Conservation (phyloP, 2,113 vertebrate genomes). For the Cettia cetti region DNA sequence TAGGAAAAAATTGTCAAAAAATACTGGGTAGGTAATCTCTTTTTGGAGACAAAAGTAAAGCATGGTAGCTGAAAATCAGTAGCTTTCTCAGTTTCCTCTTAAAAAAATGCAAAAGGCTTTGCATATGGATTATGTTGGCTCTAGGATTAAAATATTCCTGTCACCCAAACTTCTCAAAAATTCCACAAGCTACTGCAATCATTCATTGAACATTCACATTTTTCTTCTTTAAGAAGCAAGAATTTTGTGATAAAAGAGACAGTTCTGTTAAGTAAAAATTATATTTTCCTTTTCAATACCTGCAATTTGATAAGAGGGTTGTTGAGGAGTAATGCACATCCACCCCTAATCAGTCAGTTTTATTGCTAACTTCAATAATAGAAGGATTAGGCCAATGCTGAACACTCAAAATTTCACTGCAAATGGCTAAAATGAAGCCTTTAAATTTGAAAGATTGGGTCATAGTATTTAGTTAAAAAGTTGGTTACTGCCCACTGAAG, state of each 20-base stretch:
- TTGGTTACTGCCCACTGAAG: not conserved
- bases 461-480: not conserved
- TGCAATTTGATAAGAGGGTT: not conserved
- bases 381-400: not conserved
- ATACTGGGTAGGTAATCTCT: not conserved
- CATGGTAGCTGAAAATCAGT: not conserved
- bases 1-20: not conserved
- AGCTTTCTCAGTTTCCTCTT: not conserved
- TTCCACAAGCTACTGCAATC: not conserved
- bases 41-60: not conserved
- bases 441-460: not conserved
- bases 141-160: not conserved
- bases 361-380: not conserved
- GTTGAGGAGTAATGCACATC: not conserved
- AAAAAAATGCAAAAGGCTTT: not conserved
- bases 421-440: not conserved
- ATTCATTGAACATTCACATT: not conserved
- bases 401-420: not conserved
- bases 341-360: not conserved
- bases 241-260: not conserved
- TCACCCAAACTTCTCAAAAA: not conserved
- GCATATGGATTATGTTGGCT: not conserved
- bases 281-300: not conserved
- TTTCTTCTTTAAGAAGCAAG: not conserved
- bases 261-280: not conserved